Evolutionary conservation across 2,797 vertebrate genomes (phyloP).

Genomic region (Ficedula albicollis): DNA sequence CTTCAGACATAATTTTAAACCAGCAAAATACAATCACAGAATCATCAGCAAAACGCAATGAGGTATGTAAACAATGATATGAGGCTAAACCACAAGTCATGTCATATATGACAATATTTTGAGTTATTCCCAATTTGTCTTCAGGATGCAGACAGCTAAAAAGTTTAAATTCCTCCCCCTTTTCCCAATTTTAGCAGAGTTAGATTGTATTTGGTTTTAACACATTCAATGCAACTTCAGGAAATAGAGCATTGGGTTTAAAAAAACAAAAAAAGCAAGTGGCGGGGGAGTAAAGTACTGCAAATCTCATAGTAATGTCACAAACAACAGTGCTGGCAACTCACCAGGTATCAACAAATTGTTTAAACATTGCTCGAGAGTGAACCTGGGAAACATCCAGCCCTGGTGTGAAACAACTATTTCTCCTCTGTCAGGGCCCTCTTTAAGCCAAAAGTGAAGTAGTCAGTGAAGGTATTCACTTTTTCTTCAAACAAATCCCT

Average conservation of each 20-base stretch:
- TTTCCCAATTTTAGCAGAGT: neutral
- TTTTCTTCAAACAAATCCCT: neutral
- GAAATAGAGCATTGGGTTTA: neutral
- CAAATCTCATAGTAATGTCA: neutral
- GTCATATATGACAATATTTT: neutral
- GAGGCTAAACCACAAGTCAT: neutral
- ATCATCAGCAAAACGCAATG: neutral
- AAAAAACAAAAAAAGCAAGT: accelerated
- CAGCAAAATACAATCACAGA: neutral
- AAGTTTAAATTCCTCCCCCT: accelerated
- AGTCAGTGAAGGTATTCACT: neutral
- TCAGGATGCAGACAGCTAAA: neutral
- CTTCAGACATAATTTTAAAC: neutral
- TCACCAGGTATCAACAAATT: neutral
- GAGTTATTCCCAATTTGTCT: neutral
- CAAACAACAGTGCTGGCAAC: neutral
- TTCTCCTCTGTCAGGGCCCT: neutral
- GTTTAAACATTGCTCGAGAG: neutral
- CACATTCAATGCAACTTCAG: neutral
- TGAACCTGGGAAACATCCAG: neutral
- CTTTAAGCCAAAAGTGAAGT: neutral
- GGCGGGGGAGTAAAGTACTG: accelerated
- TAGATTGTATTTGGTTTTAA: neutral
- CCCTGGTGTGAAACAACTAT: neutral
- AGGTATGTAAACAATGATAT: neutral